phyloP scores from a whole-genome alignment of 1,140 invertebrate species.

The Formica selysi region DNA sequence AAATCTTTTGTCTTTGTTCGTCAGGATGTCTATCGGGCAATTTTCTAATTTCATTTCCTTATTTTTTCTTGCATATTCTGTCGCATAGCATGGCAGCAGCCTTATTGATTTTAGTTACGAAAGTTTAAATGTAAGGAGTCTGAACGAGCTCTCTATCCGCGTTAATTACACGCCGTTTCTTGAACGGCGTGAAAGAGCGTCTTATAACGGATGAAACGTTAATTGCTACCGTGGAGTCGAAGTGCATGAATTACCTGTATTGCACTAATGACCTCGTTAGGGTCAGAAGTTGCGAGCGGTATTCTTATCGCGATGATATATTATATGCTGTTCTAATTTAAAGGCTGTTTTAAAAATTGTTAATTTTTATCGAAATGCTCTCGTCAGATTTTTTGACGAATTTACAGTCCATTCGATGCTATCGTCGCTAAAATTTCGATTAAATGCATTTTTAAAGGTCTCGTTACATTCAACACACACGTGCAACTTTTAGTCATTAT shows the following conservation, averaged over 20 bases:
- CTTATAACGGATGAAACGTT: constrained; percentile 39
- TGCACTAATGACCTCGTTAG: constrained; percentile 31
- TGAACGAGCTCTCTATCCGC: constrained; percentile 27
- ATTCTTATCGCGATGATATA: constrained; percentile 24
- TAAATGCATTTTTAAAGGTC: background rate
- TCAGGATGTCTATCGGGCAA: background rate
- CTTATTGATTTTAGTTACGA: constrained; percentile 54
- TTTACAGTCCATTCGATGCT: background rate
- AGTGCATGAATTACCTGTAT: constrained; percentile 42
- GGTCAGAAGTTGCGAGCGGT: background rate
- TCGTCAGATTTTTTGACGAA: background rate
- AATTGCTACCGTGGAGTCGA: constrained; percentile 39
- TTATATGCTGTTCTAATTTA: constrained; percentile 13
- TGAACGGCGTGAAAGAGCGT: constrained; percentile 34
- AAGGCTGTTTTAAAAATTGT: background rate
- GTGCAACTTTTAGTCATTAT: background rate
- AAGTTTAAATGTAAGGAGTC: constrained; percentile 52
- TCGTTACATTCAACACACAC: background rate
- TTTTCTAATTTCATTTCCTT: constrained; percentile 37
- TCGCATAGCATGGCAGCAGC: constrained; percentile 10
- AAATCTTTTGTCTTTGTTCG: constrained; percentile 16
- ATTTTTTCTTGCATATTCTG: background rate
- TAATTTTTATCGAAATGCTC: background rate
- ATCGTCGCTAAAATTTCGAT: background rate
- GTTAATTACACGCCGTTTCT: constrained; percentile 54